Base-by-base conservation (phyloP, 2,797 vertebrate genomes). In the Sphenopsis melanotis region DNA sequence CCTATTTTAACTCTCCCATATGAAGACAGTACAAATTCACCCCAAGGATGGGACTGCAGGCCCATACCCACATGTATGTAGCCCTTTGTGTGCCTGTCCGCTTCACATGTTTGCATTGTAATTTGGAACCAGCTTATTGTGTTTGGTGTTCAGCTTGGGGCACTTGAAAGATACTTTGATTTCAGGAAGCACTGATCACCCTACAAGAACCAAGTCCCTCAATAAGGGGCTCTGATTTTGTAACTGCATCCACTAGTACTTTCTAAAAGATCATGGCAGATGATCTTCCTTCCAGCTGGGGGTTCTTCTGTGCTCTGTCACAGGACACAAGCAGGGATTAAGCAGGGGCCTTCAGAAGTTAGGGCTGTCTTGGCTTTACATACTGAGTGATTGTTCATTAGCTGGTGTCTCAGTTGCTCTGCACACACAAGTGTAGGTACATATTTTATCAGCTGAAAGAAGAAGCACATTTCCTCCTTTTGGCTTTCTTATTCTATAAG, bases 31-130 rank as follows among this genome's bases (percentile, higher is more conserved):
- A n/a, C 4, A 81, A 74, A 77, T 77, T 70, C 32, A 47, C 36
- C 52, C 23, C 21, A 64, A 83, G 21, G 12, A 37, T 50, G 24
- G 52, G 15, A 42, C 30, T 3, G 1, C 24, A 79, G 53, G 69
- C 8, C 46, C 10, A 9, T 10, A 10, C 6, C 22, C 37, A 41
- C 3, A 14, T 56, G 23, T 22, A 52, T 6, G 22, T 32, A 66
- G 50, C 21, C 29, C 49, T 37, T 47, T 68, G 23, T 47, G 36
- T n/a, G 29, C 0, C 1, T 1, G 0, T n/a, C 27, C 71, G 12
- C 74, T 84, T 84, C 52, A 66, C 13, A 11, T 14, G n/a, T 53
- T 78, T 68, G 29, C 1, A 2, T 50, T 74, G 30, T 37, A 49
- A 24, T 85, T 77, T 52, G 71, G 20, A 83, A 56, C 32, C 5